Evolutionary conservation across 2,888 invertebrate genomes (phyloP).

Genomic region (Fragum sueziense): DNA sequence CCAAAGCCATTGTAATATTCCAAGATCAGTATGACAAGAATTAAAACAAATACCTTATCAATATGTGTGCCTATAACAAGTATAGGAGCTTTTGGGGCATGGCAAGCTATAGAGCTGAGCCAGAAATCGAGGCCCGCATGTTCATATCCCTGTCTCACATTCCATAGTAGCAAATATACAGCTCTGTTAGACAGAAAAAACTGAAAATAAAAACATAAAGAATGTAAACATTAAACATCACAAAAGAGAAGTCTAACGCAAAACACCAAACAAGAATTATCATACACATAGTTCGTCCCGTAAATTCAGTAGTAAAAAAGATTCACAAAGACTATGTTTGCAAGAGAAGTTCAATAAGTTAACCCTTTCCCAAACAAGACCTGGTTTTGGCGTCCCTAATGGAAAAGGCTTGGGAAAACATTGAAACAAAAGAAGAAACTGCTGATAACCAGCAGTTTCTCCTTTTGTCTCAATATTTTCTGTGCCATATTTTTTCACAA

Average conservation of each 20-base stretch:
- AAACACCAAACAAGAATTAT: neutral
- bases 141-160: slow-evolving; percentile 81
- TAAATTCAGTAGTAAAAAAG: neutral
- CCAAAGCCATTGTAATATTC: too few relatives aligned
- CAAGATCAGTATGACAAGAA: too few relatives aligned
- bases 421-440: too few relatives aligned
- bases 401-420: too few relatives aligned
- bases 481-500: too few relatives aligned
- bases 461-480: too few relatives aligned
- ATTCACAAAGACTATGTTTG: neutral
- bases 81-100: slow-evolving; percentile 82
- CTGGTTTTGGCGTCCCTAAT: too few relatives aligned
- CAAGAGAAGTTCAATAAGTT: neutral
- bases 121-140: slow-evolving; percentile 82
- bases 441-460: too few relatives aligned
- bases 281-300: neutral
- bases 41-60: slow-evolving; percentile 81
- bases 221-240: neutral
- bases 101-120: slow-evolving; percentile 81
- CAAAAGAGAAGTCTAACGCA: neutral
- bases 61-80: slow-evolving; percentile 81
- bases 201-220: slow-evolving; percentile 57
- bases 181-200: slow-evolving; percentile 82
- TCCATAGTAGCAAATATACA: slow-evolving; percentile 81
- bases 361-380: too few relatives aligned